phyloP scores from a whole-genome alignment of 2,797 vertebrate genomes.

The Lerista edwardsae region DNA sequence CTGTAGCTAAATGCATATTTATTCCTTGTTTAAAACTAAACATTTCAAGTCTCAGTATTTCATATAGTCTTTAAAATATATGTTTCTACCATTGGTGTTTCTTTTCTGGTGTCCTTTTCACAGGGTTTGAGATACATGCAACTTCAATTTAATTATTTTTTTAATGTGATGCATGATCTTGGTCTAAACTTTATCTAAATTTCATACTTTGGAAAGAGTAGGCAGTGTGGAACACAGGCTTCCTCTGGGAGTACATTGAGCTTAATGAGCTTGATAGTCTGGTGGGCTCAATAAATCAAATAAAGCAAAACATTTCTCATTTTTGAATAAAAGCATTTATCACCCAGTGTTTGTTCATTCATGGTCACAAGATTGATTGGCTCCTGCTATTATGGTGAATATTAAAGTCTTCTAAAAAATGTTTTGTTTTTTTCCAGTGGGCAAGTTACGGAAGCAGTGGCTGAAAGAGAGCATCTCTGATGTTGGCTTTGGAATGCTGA shows the following conservation, averaged over 20 bases:
- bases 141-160: constrained; percentile 69
- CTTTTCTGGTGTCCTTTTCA: not conserved
- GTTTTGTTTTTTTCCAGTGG: constrained; percentile 89
- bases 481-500: constrained; percentile 96
- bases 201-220: constrained; percentile 78
- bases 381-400: constrained; percentile 89
- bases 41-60: not conserved
- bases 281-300: constrained; percentile 99
- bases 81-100: not conserved
- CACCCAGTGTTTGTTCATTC: constrained; percentile 99
- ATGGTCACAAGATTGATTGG: constrained; percentile 97
- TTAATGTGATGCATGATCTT: constrained; percentile 68
- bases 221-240: constrained; percentile 82
- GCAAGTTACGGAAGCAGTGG: constrained; percentile 98
- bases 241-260: constrained; percentile 93
- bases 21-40: not conserved
- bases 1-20: not conserved
- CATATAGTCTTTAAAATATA: not conserved
- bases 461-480: constrained; percentile 92
- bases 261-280: constrained; percentile 99
- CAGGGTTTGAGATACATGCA: constrained; percentile 61
- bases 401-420: constrained; percentile 80
- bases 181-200: constrained; percentile 75
- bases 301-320: constrained; percentile 99
- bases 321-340: constrained; percentile 99